Percentiles rank a stretch among this genome's conserved stretches.
Conservation (phyloP, 64 coral and sea anemone species). For the Porites australiensis region DNA sequence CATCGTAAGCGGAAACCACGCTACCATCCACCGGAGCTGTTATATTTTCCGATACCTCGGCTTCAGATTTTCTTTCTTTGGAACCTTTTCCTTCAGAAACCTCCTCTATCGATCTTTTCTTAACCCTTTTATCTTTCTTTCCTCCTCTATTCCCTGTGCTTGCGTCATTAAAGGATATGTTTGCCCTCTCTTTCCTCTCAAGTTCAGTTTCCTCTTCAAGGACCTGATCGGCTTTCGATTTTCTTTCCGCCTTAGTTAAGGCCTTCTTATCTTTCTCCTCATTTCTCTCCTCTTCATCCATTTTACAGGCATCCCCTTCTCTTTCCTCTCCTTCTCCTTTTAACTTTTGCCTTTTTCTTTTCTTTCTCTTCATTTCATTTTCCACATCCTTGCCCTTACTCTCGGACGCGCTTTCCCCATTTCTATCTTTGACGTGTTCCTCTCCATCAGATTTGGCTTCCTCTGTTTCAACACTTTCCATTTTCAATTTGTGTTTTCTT, state of each 20-base stretch:
- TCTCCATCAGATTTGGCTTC: not conserved
- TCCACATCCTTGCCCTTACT: not conserved
- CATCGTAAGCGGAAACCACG: not conserved
- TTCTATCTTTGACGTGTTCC: not conserved
- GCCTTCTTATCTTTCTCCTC: not conserved
- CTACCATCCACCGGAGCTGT: not conserved
- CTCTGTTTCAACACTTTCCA: not conserved
- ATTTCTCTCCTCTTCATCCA: not conserved
- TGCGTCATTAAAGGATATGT: not conserved
- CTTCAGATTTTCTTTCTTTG: slow-evolving; percentile 4
- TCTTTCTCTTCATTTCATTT: slow-evolving; percentile 13
- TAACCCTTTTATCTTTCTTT: slow-evolving; percentile 20
- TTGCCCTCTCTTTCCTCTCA: not conserved
- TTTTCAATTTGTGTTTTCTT: not conserved
- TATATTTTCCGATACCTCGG: not conserved
- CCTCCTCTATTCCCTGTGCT: not conserved
- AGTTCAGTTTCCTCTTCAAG: not conserved
- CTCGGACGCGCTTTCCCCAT: not conserved
- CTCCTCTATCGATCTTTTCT: slow-evolving; percentile 23
- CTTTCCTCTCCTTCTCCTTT: not conserved
- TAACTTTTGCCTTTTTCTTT: slow-evolving; percentile 5
- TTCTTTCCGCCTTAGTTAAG: not conserved
- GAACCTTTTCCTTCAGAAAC: not conserved
- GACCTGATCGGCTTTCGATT: too few species aligned
- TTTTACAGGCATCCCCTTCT: not conserved